Evolutionary conservation across 2,113 vertebrate genomes (phyloP).

Genomic region (Poecile atricapillus): DNA sequence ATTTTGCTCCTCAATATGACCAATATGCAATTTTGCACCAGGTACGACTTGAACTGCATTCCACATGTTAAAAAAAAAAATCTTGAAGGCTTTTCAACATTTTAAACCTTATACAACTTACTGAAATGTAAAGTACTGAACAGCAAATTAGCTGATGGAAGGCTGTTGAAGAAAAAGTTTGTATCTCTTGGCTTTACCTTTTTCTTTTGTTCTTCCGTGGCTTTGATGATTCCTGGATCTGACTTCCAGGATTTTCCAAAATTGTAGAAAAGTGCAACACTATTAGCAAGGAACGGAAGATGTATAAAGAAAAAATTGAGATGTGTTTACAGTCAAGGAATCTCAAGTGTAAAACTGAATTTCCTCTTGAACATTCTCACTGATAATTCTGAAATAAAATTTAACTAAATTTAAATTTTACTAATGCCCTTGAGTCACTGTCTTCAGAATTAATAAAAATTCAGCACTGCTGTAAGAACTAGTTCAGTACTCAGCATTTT

Average conservation of each 20-base stretch:
- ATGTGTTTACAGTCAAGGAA: conserved; percentile 92
- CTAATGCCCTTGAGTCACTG: neutral
- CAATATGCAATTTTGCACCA: neutral
- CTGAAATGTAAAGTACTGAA: neutral
- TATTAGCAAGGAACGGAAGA: conserved; percentile 94
- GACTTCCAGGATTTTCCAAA: conserved; percentile 99
- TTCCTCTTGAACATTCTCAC: neutral
- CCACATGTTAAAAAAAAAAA: neutral
- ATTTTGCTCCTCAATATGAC: neutral
- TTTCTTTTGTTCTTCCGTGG: conserved; percentile 98
- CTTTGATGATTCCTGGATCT: conserved; percentile 98
- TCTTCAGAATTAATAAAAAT: neutral
- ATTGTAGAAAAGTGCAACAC: conserved; percentile 95
- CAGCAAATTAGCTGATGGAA: neutral
- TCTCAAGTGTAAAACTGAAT: neutral
- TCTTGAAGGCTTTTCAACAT: neutral
- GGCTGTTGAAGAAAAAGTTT: neutral
- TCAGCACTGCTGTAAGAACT: neutral
- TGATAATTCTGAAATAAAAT: neutral
- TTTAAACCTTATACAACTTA: neutral
- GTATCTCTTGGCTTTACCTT: conserved; percentile 76
- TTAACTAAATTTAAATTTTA: neutral
- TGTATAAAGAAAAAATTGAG: conserved; percentile 93
- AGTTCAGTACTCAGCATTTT: neutral
- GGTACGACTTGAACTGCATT: neutral